phyloP scores from a whole-genome alignment of 2,113 vertebrate species.

The Aptenodytes forsteri region DNA sequence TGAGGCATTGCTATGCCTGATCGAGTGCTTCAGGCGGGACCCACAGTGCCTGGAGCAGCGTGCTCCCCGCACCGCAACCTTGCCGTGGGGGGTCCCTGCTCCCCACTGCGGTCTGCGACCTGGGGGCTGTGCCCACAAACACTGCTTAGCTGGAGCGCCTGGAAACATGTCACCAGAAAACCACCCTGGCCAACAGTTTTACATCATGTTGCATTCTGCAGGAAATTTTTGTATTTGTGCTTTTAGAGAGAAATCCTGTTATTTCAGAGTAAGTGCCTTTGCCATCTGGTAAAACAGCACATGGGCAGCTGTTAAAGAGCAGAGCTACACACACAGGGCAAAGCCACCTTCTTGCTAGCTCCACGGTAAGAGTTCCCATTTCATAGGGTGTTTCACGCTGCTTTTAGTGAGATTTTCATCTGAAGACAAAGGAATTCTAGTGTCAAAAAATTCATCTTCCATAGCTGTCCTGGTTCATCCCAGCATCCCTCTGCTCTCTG shows the following conservation, averaged over 20 bases:
- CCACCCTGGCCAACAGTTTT: background rate
- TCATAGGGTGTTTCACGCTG: background rate
- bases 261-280: background rate
- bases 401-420: background rate
- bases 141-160: background rate
- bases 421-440: background rate
- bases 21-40: background rate
- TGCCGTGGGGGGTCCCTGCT: accelerated
- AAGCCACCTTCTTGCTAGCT: background rate
- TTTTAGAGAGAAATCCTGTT: background rate
- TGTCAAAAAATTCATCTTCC: background rate
- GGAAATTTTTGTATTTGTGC: background rate
- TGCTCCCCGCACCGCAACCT: accelerated
- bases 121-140: background rate
- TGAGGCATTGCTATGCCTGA: background rate
- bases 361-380: background rate
- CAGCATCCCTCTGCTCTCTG: background rate
- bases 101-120: accelerated
- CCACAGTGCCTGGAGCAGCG: background rate
- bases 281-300: background rate
- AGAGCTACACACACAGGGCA: background rate
- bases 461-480: background rate
- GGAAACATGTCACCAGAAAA: background rate
- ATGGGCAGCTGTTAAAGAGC: background rate
- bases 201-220: background rate